Evolutionary conservation across 1,140 invertebrate genomes (phyloP), one percentile per base, ranked within the genome.

Genomic region (Bombus waltoni): DNA sequence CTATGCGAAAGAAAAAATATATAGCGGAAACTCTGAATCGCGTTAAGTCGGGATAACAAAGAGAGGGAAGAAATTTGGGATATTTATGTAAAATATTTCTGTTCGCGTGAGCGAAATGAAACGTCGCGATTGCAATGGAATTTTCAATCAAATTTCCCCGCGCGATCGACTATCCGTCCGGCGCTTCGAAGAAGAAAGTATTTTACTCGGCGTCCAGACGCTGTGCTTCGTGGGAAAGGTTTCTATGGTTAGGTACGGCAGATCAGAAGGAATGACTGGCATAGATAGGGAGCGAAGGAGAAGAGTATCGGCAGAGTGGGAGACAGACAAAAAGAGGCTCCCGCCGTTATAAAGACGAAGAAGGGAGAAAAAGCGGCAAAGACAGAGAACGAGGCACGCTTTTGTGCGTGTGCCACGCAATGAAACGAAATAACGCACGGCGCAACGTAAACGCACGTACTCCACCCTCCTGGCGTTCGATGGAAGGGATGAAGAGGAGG

Each of bases 371-470:
- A 57, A 32, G 25, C 32, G 4, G 22, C 4, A 6, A 73, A 53
- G 59, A 59, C 25, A 11, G 40, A 28, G 40, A 35, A 22, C 5
- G 38, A 28, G 28, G 15, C n/a, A 44, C 44, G 53, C 71, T 90
- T 89, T 89, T 90, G 86, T 80, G 89, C 89, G 86, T 90, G 89
- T 83, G 75, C 83, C 86, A 83, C 80, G 86, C 88, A 90, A 75
- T 82, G 81, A 88, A 90, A 90, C 89, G 89, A 87, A 90, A 90
- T 90, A 90, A 90, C 86, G 83, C 83, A 83, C 32, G 72, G 86
- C 86, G 89, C 89, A 90, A 90, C 88, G 83, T 89, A 90, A 90
- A 90, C 86, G 86, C 86, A 81, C 84, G 80, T 87, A 89, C 76
- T 89, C 82, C 79, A 85, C 88, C 88, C 89, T 89, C 53, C 38